Percentiles rank a stretch among this genome's conserved stretches.
phyloP scores from a whole-genome alignment of 1,140 invertebrate genomes.

The Octopus sinensis region DNA sequence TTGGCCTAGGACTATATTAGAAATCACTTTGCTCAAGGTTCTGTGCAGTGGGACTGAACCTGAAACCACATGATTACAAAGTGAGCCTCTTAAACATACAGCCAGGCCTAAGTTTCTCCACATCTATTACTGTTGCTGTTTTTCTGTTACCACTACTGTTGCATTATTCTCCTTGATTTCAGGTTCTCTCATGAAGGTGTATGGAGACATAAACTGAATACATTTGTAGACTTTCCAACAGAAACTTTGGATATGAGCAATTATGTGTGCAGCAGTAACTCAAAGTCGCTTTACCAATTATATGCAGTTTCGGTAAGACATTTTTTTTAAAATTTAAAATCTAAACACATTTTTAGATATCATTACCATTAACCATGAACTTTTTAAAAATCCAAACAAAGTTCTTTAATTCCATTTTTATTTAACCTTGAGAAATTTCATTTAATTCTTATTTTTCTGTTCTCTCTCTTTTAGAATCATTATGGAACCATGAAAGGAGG shows the following conservation, averaged over 20 bases:
- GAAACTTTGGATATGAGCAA: conserved; percentile 68
- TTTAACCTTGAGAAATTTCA: conserved; percentile 12
- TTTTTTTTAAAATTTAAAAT: neutral
- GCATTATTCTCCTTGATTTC: conserved; percentile 32
- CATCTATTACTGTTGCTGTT: neutral
- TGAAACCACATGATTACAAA: neutral
- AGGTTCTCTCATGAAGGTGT: conserved; percentile 58
- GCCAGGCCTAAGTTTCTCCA: no score
- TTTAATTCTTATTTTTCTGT: conserved; percentile 18
- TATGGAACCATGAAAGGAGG: conserved; percentile 87
- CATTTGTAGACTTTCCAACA: conserved; percentile 51
- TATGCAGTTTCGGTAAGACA: conserved; percentile 73
- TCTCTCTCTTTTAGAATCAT: conserved; percentile 67
- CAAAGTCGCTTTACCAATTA: conserved; percentile 64
- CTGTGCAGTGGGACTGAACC: neutral
- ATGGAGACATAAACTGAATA: conserved; percentile 54
- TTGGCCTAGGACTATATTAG: neutral
- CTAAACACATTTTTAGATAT: neutral
- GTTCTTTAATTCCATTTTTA: neutral
- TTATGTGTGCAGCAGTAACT: conserved; percentile 37
- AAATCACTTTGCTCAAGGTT: neutral
- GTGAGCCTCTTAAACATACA: neutral
- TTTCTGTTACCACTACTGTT: neutral
- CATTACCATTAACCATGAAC: neutral
- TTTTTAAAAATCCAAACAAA: neutral